These are phyloP conservation scores for Xiphydria camelus DNA, from an alignment of 2,888 invertebrate genomes.

Conservation along the genomic window DNA sequence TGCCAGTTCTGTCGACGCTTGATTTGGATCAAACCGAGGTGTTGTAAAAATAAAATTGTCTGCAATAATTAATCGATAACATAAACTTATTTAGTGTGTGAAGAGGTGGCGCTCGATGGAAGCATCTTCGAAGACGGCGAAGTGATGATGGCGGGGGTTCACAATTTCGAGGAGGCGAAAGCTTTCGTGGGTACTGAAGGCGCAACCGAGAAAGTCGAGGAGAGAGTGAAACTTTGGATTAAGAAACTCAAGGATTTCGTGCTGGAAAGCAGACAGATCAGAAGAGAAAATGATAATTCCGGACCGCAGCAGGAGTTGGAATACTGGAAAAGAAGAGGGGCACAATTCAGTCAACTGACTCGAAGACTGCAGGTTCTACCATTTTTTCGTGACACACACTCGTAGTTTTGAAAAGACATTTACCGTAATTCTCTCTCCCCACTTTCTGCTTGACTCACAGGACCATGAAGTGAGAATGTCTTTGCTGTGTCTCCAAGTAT, in stretches of 20 bases:
- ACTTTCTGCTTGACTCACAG: too few species aligned
- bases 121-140: conserved; percentile 79
- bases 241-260: conserved; percentile 77
- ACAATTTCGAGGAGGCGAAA: conserved; percentile 70
- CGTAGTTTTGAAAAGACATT: too few species aligned
- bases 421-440: too few species aligned
- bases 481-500: conserved; percentile 73
- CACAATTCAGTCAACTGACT: conserved; percentile 87
- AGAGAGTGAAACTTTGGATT: conserved; percentile 77
- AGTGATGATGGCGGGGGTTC: conserved; percentile 64
- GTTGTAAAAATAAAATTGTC: too few species aligned
- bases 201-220: conserved; percentile 67
- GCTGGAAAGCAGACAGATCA: conserved; percentile 88
- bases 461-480: conserved; percentile 78
- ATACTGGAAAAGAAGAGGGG: conserved; percentile 94
- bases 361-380: conserved; percentile 68
- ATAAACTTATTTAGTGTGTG: conserved; percentile 73
- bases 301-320: conserved; percentile 94
- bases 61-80: conserved; percentile 3
- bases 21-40: neutral
- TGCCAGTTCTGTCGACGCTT: too few species aligned
- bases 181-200: conserved; percentile 68
- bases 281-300: conserved; percentile 87
- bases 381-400: neutral
- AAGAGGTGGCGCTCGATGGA: conserved; percentile 79